phyloP scores from a whole-genome alignment of 2,888 invertebrate species.

The Pterobdella sp. region DNA sequence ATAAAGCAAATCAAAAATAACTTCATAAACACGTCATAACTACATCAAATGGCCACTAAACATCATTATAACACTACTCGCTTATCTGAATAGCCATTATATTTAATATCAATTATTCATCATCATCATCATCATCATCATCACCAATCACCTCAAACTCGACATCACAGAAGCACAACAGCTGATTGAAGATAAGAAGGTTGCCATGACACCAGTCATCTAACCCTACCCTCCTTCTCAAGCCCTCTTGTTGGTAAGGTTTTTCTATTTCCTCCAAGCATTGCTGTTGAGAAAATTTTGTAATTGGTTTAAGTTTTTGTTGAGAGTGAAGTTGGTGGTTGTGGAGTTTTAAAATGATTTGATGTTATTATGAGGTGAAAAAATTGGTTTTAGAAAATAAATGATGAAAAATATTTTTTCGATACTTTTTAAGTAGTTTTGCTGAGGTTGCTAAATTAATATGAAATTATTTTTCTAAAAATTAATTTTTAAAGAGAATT shows the following conservation, averaged over 20 bases:
- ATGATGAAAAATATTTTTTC: too few relatives aligned
- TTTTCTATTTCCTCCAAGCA: constrained; percentile 81
- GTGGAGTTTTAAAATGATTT: not conserved
- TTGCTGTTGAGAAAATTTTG: constrained; percentile 56
- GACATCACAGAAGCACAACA: constrained; percentile 79
- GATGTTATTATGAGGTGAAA: not conserved
- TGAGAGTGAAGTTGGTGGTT: not conserved
- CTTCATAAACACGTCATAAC: not conserved
- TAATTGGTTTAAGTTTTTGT: constrained; percentile 14
- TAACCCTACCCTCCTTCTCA: constrained; percentile 64
- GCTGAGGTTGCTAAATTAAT: too few relatives aligned
- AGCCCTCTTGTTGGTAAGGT: constrained; percentile 62
- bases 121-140: not conserved
- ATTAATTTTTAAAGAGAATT: too few relatives aligned
- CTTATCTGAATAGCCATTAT: not conserved
- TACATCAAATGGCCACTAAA: not conserved
- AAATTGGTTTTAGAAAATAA: not conserved
- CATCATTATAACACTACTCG: not conserved
- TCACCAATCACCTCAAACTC: constrained; percentile 51
- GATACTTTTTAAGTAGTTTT: too few relatives aligned
- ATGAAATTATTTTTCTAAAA: too few relatives aligned
- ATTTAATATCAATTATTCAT: not conserved
- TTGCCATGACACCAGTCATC: constrained; percentile 90
- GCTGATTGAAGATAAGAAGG: constrained; percentile 81
- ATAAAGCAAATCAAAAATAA: constrained; percentile 24